Evolutionary conservation across 1,140 invertebrate species (phyloP).

Genomic region (Lerema accius): DNA sequence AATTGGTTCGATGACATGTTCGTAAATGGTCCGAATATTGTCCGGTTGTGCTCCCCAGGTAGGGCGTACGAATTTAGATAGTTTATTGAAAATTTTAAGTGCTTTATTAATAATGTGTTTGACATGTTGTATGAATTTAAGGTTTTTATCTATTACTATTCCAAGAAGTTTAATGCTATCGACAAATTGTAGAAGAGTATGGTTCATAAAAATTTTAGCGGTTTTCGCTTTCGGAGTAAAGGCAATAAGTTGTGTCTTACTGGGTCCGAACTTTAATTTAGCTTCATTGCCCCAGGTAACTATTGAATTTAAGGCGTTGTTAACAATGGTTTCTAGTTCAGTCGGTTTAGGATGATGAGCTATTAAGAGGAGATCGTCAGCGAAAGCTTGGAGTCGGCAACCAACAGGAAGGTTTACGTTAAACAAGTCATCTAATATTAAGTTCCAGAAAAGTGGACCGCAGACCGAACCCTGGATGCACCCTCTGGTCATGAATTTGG

Average conservation of each 20-base stretch:
- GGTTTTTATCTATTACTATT: too few species aligned
- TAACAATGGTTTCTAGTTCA: neutral
- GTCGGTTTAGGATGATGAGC: neutral
- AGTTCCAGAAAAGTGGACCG: conserved; percentile 68
- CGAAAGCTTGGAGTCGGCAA: conserved; percentile 51
- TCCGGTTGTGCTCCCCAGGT: too few species aligned
- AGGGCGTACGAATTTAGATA: too few species aligned
- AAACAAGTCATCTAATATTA: conserved; percentile 63
- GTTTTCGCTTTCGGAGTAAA: too few species aligned
- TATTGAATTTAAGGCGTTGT: conserved; percentile 9
- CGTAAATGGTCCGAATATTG: too few species aligned
- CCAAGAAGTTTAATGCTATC: neutral
- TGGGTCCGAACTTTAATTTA: conserved; percentile 37
- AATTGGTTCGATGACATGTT: too few species aligned
- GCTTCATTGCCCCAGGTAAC: conserved; percentile 27
- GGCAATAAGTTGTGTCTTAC: too few species aligned
- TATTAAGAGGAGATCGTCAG: conserved; percentile 54
- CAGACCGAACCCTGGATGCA: conserved; percentile 79
- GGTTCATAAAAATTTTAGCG: neutral
- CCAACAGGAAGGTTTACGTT: conserved; percentile 27
- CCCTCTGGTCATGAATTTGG: conserved; percentile 45
- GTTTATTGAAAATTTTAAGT: too few species aligned
- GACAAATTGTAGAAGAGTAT: neutral
- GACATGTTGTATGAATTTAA: too few species aligned
- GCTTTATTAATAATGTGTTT: too few species aligned